Evolutionary conservation across 2,797 vertebrate genomes (phyloP).

Genomic region (Premnoplex brunnescens): DNA sequence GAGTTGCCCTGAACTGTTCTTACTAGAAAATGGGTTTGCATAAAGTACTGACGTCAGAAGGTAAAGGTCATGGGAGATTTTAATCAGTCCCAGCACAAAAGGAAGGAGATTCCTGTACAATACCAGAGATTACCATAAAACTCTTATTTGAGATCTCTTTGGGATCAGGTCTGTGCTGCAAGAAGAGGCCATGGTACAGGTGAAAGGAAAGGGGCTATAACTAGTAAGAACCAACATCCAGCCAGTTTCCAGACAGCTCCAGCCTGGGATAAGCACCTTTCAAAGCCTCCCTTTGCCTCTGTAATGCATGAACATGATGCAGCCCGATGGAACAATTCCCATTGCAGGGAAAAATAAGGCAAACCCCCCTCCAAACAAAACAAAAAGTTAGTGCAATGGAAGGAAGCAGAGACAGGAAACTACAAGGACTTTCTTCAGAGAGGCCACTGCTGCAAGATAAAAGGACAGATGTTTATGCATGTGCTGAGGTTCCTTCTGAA

Average conservation of each 20-base stretch:
- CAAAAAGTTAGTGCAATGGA: background rate
- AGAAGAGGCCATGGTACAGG: background rate
- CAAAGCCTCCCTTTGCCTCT: background rate
- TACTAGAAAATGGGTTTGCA: constrained; percentile 6
- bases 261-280: background rate
- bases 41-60: background rate
- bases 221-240: background rate
- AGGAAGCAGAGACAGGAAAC: constrained; percentile 50
- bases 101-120: background rate
- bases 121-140: background rate
- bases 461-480: background rate
- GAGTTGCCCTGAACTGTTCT: background rate
- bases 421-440: background rate
- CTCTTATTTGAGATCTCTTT: background rate
- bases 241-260: background rate
- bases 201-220: background rate
- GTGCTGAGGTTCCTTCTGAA: background rate
- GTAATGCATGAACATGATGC: background rate
- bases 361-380: background rate
- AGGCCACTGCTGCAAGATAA: background rate
- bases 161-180: background rate
- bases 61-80: constrained; percentile 19
- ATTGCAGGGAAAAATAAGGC: background rate
- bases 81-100: background rate
- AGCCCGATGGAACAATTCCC: background rate